phyloP scores from a whole-genome alignment of 2,888 invertebrate species.

The Carterocephalus palaemon region DNA sequence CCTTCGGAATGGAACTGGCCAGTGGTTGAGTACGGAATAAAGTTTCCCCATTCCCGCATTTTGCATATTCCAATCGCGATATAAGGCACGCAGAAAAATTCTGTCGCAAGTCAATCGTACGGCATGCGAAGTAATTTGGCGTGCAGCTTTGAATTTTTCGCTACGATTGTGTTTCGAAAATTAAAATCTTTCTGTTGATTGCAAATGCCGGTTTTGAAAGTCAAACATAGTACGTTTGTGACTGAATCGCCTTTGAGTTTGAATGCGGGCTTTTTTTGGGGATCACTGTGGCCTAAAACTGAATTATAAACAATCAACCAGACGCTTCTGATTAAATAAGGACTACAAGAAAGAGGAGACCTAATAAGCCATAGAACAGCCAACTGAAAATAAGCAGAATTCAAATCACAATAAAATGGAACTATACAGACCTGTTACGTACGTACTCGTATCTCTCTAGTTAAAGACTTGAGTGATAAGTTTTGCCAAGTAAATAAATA shows the following conservation, averaged over 20 bases:
- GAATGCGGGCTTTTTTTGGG: not conserved
- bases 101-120: slow-evolving; percentile 30
- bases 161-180: slow-evolving; percentile 43
- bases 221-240: slow-evolving; percentile 6
- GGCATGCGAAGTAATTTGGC: slow-evolving; percentile 28
- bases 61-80: slow-evolving; percentile 47
- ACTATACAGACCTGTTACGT: too few species aligned
- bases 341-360: too few species aligned
- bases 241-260: not conserved
- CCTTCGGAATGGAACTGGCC: slow-evolving; percentile 59
- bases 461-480: too few species aligned
- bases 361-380: too few species aligned
- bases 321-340: too few species aligned
- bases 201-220: slow-evolving; percentile 18
- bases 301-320: too few species aligned
- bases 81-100: slow-evolving; percentile 40
- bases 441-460: too few species aligned
- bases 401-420: too few species aligned
- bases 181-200: slow-evolving; percentile 36
- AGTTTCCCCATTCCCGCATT: slow-evolving; percentile 58
- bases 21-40: slow-evolving; percentile 57
- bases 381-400: too few species aligned
- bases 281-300: too few species aligned
- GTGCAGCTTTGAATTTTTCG: slow-evolving; percentile 37
- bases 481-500: too few species aligned